Base-by-base conservation (phyloP, 2,113 vertebrate genomes). In the Gymnobelideus leadbeateri region DNA sequence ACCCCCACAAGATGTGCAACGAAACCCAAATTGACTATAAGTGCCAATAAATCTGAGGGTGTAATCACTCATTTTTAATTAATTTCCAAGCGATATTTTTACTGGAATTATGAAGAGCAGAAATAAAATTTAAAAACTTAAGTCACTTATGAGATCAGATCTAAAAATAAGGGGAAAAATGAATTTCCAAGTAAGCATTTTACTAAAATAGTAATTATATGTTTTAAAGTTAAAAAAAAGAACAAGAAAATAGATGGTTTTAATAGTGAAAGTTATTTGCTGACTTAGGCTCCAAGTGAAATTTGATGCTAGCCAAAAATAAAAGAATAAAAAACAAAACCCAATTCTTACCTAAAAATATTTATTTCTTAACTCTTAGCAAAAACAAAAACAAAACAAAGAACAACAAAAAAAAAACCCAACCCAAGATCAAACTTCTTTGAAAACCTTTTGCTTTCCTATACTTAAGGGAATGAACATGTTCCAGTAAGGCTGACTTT, bases 261-360 rank as follows among this genome's bases (percentile, higher is more conserved):
- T 97, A 98, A 98, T 92, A 97, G 94, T 49, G 50, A 98, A 95
- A 97, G 97, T 98, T 99, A 97, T 99, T 99, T 99, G 99, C 99
- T 99, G 99, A 99, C 98, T 98, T 98, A 97, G 98, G 98, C 97
- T 19, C 16, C 98, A 97, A 99, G 98, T 97, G 84, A 94, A 92
- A 98, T 99, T 99, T 99, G 99, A 98, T 68, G 97, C 97, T 98
- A 98, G 96, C 97, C 96, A 93, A 96, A 97, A 90, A 49, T 90
- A 90, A 49, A 49, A 90, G 50, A 49, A 50, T 90, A 90, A 90
- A 47, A 90, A n/a, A 37, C 61, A 77, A 84, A 91, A 95, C 24
- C 31, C 37, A 9, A 89, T 95, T 92, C 92, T 93, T 94, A 94
- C 61, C 4, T 91, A 61, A 97, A 95, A 95, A 94, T 52, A 51